Conservation (phyloP, 2,888 invertebrate genomes). For the Apamea sordens region DNA sequence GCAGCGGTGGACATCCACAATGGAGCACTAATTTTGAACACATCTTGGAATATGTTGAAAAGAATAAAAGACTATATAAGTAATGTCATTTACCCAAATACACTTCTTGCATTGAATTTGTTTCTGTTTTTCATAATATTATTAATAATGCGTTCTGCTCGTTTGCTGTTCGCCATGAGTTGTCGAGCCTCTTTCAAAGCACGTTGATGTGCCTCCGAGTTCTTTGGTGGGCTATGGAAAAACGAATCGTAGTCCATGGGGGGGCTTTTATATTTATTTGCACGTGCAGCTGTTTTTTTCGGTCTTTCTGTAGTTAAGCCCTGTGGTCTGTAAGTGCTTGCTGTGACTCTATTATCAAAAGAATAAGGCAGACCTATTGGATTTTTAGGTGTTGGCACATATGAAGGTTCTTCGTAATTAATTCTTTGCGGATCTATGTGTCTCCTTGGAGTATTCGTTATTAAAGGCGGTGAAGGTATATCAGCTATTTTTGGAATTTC, state of each 20-base stretch:
- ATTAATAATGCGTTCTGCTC: slow-evolving; percentile 63
- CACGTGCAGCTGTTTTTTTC: not conserved
- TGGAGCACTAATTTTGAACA: not conserved
- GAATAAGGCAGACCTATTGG: not conserved
- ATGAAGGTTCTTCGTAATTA: not conserved
- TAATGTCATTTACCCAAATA: slow-evolving; percentile 44
- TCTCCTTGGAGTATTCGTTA: not conserved
- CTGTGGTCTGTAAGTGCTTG: not conserved
- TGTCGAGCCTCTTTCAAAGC: slow-evolving; percentile 69
- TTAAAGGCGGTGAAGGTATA: not conserved
- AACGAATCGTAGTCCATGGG: slow-evolving; percentile 55
- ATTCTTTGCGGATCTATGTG: not conserved
- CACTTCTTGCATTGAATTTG: slow-evolving; percentile 27
- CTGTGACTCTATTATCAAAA: not conserved
- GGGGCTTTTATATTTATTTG: slow-evolving; percentile 32
- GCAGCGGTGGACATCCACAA: slow-evolving; percentile 2
- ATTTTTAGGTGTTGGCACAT: not conserved
- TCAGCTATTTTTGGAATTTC: not conserved
- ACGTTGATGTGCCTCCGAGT: slow-evolving; percentile 55
- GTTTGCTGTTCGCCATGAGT: slow-evolving; percentile 73
- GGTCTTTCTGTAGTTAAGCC: slow-evolving; percentile 32
- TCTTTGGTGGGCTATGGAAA: slow-evolving; percentile 41
- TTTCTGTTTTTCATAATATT: slow-evolving; percentile 51
- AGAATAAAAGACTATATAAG: slow-evolving; percentile 1
- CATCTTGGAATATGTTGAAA: not conserved